These are phyloP conservation scores for Cephus pulcher DNA, from an alignment of 2,888 invertebrate genomes.

Conservation along the genomic window DNA sequence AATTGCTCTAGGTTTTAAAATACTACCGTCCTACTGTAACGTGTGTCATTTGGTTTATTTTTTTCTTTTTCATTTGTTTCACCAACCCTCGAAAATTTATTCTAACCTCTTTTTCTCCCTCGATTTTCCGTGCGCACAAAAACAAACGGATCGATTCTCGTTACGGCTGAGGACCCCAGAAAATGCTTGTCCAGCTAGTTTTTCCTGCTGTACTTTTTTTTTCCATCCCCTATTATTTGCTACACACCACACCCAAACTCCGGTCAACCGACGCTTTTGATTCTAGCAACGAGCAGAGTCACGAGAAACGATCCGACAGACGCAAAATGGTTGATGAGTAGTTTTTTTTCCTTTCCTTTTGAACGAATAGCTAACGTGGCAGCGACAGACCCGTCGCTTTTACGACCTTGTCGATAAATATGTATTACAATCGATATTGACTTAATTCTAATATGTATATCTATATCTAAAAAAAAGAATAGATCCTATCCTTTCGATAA, in stretches of 20 bases:
- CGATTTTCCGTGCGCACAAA: not conserved
- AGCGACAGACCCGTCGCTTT: not conserved
- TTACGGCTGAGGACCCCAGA: not conserved
- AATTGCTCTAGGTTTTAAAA: not conserved
- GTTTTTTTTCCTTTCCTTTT: not conserved
- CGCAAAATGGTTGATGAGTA: not conserved
- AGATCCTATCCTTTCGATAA: conserved; percentile 5
- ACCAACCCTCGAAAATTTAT: not conserved
- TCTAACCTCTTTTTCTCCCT: not conserved
- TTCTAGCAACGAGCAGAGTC: not conserved
- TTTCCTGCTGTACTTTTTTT: not conserved
- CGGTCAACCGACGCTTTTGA: not conserved
- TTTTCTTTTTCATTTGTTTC: not conserved
- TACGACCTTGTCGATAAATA: not conserved
- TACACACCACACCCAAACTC: not conserved
- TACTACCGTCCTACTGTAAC: not conserved
- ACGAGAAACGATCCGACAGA: not conserved
- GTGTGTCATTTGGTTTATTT: not conserved
- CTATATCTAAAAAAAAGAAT: conserved; percentile 5
- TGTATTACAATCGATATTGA: conserved; percentile 1
- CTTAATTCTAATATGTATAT: not conserved
- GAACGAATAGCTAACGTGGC: not conserved
- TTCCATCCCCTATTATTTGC: not conserved
- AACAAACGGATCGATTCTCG: not conserved
- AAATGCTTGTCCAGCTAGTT: not conserved